phyloP scores from a whole-genome alignment of 2,888 invertebrate species.

The Cremastinae sp. region DNA sequence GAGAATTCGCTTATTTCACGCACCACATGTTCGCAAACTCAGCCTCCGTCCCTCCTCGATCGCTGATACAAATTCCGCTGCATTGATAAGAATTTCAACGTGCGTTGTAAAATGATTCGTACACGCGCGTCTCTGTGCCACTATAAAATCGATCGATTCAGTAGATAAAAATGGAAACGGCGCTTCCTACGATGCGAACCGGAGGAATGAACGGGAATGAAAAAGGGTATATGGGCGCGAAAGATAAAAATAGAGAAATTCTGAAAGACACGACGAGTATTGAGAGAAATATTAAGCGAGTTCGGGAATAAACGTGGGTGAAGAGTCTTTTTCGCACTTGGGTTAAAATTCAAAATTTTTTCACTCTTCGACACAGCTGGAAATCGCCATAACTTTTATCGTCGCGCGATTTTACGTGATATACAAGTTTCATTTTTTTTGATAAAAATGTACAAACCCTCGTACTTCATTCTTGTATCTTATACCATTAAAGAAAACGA shows the following conservation, averaged over 20 bases:
- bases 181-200: background rate
- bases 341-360: too few species aligned
- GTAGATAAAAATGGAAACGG: constrained; percentile 24
- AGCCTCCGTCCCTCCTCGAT: background rate
- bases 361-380: too few species aligned
- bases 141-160: constrained; percentile 34
- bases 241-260: background rate
- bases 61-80: constrained; percentile 11
- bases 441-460: too few species aligned
- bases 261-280: background rate
- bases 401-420: background rate
- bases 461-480: too few species aligned
- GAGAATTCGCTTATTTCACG: background rate
- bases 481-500: too few species aligned
- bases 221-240: background rate
- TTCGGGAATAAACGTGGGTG: background rate
- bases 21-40: background rate
- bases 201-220: background rate
- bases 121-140: constrained; percentile 1
- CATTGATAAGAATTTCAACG: constrained; percentile 27
- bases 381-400: background rate
- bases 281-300: background rate
- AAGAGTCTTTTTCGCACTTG: too few species aligned
- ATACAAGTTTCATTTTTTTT: too few species aligned
- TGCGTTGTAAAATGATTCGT: constrained; percentile 23